Base-by-base conservation (phyloP, 2,888 invertebrate genomes). In the Acanthosepion lycidas region DNA sequence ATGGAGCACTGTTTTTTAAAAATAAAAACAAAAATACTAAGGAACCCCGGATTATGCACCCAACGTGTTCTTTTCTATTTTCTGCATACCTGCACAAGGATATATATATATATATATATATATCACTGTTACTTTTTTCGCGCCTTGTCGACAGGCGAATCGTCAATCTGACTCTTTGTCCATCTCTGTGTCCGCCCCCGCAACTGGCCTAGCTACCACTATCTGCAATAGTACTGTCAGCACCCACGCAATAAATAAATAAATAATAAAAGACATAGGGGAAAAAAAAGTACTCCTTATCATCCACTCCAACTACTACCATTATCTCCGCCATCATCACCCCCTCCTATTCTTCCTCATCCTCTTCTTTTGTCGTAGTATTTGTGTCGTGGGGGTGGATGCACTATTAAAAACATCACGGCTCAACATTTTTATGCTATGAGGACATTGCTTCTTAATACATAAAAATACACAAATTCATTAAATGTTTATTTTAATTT, bases 331-430 rank as follows among this genome's bases (percentile, higher is more conserved):
- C 78, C n/a, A 78, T 78, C n/a, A 78, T 78, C n/a, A 33, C 78
- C 33, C 0, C n/a, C 6, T 78, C 6, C 78, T 78, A 78, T n/a
- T 33, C 78, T 78, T 78, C 78, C 78, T 78, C 33, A 78, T 78
- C 78, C n/a, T 78, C 33, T 33, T 78, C n/a, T 78, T 33, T 78
- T n/a, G n/a, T 78, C 33, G n/a, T 78, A 2, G 1, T 9, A 5
- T 18, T 5, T 9, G 0, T 0, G n/a, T 33, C 1, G 12, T 8
- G 5, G 12, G 12, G 12, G n/a, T 3, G n/a, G 33, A 4, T n/a
- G 9, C n/a, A n/a, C 15, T 78, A n/a, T 78, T 59, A 59, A 59
- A 59, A 59, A 59, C 4, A 51, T 15, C 8, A 3, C 55, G 3
- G 55, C 20, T 55, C 55, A 1, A 55, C 55, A 55, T 59, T 59